Percentiles rank a stretch among this genome's conserved stretches.
Conservation (phyloP, 2,888 invertebrate species). For the Agrilus cyanescens region DNA sequence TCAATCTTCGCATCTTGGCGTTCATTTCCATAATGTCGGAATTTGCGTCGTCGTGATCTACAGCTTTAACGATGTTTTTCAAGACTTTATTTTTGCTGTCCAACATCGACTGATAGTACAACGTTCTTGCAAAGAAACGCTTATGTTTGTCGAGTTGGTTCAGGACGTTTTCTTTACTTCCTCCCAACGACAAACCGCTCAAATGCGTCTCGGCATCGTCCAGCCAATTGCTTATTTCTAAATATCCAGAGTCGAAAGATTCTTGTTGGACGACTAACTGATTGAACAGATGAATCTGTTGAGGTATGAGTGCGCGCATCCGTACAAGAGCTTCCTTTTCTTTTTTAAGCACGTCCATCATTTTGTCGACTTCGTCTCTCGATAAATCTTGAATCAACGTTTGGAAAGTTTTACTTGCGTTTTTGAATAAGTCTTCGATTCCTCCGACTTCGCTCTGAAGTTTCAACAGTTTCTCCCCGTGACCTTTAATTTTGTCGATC, state of each 20-base stretch:
- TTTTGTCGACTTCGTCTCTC: constrained; percentile 80
- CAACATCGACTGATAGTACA: constrained; percentile 87
- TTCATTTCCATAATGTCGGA: constrained; percentile 62
- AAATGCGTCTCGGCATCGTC: constrained; percentile 71
- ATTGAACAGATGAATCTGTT: constrained; percentile 69
- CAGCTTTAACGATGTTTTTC: constrained; percentile 70
- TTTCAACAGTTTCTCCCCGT: constrained; percentile 64
- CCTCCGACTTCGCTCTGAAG: constrained; percentile 73
- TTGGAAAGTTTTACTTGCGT: constrained; percentile 85
- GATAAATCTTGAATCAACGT: constrained; percentile 78
- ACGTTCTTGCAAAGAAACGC: constrained; percentile 74
- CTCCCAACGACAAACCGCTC: constrained; percentile 43
- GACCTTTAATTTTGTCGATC: constrained; percentile 66
- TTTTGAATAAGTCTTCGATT: constrained; percentile 82
- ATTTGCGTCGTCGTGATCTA: constrained; percentile 57
- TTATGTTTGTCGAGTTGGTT: constrained; percentile 72
- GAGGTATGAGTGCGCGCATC: constrained; percentile 71
- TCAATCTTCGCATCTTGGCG: constrained; percentile 63
- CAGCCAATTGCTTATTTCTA: constrained; percentile 78
- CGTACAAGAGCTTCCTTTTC: constrained; percentile 81
- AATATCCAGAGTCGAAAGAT: constrained; percentile 76
- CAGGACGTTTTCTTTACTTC: constrained; percentile 60
- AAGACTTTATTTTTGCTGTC: constrained; percentile 92
- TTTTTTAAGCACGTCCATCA: constrained; percentile 78
- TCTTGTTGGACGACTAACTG: constrained; percentile 81